These are phyloP conservation scores for Orchesella cincta DNA, from an alignment of 1,140 invertebrate genomes.

Conservation along the genomic window DNA sequence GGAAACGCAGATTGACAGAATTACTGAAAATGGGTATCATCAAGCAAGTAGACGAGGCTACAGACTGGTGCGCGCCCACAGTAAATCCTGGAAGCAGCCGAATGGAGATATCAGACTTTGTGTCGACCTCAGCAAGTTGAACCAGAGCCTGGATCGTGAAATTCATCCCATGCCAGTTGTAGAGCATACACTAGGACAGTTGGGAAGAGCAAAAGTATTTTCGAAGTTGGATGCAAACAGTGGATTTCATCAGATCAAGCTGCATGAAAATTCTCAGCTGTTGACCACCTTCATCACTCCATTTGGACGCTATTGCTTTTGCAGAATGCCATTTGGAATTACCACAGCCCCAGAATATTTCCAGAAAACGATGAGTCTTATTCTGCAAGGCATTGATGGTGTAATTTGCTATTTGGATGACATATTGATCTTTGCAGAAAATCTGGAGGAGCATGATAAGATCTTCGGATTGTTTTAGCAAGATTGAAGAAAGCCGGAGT, in stretches of 20 bases:
- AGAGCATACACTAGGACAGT: constrained; percentile 32
- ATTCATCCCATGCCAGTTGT: constrained; percentile 33
- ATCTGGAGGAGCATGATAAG: constrained; percentile 51
- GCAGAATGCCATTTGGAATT: constrained; percentile 57
- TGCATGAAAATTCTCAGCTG: constrained; percentile 54
- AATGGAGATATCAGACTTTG: constrained; percentile 58
- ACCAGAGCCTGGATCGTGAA: constrained; percentile 52
- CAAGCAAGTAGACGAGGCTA: constrained; percentile 49
- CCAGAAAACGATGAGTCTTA: constrained; percentile 43
- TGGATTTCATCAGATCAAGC: constrained; percentile 57
- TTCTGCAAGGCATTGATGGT: constrained; percentile 50
- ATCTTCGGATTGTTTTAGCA: constrained; percentile 38
- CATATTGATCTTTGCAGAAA: constrained; percentile 51
- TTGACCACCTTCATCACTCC: constrained; percentile 58
- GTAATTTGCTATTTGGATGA: constrained; percentile 52
- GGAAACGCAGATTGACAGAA: constrained; percentile 52
- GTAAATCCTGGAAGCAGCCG: constrained; percentile 58
- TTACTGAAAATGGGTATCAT: constrained; percentile 52
- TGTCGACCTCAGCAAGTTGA: constrained; percentile 54
- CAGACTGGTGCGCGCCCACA: constrained; percentile 59
- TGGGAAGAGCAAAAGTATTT: constrained; percentile 49
- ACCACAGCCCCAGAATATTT: constrained; percentile 53
- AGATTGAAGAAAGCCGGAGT: constrained; percentile 50
- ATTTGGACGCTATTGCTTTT: constrained; percentile 55
- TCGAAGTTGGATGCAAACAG: constrained; percentile 54